Conservation (phyloP, 2,797 vertebrate species). For the Urophycis tenuis region DNA sequence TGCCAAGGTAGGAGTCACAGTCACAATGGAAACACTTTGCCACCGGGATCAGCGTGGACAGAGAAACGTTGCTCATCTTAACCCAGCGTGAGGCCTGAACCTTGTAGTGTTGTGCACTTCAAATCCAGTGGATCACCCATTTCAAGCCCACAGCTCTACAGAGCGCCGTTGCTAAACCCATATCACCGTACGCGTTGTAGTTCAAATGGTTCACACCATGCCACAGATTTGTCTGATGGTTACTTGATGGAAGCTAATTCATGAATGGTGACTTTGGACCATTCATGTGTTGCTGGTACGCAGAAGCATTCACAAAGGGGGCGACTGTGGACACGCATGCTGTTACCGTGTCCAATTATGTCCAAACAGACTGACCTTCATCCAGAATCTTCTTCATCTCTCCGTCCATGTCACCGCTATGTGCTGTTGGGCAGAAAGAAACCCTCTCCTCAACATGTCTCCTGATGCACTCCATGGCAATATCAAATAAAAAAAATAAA, state of each 20-base stretch:
- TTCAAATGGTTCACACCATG: slow-evolving; percentile 36
- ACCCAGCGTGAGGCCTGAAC: not conserved
- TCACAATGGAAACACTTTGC: not conserved
- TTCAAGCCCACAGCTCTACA: not conserved
- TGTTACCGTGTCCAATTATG: not conserved
- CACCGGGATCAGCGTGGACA: not conserved
- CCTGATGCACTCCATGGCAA: not conserved
- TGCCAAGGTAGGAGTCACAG: not conserved
- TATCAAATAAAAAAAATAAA: not conserved
- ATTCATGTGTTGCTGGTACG: slow-evolving; percentile 2
- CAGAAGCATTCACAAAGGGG: slow-evolving; percentile 16
- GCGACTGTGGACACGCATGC: not conserved
- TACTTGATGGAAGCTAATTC: not conserved
- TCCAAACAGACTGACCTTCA: slow-evolving; percentile 72
- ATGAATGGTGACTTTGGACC: not conserved
- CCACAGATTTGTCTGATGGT: slow-evolving; percentile 26
- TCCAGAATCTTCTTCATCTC: slow-evolving; percentile 68
- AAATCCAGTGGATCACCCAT: not conserved
- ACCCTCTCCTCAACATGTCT: not conserved
- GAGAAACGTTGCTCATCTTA: not conserved
- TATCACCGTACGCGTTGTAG: not conserved
- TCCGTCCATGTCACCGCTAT: slow-evolving; percentile 53
- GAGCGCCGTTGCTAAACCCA: not conserved
- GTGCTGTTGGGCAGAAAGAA: slow-evolving; percentile 36
- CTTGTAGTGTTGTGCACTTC: not conserved